Percentiles rank a stretch among this genome's conserved stretches.
phyloP scores from a whole-genome alignment of 2,797 vertebrate species.

The Gephyroberyx darwinii region DNA sequence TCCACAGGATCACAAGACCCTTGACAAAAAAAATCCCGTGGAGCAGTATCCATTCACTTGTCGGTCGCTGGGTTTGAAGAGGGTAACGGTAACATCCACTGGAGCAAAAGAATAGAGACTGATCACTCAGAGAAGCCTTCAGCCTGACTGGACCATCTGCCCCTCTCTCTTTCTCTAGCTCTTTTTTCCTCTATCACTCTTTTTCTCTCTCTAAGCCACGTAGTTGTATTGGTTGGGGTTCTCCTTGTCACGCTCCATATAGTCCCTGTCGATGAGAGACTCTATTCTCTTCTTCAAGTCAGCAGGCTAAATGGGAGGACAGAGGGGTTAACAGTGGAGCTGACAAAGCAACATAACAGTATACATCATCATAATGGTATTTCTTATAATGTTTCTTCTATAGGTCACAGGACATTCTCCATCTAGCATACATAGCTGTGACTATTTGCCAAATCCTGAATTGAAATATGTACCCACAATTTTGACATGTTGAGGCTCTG shows the following conservation, averaged over 20 bases:
- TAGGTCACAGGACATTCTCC: too few relatives aligned
- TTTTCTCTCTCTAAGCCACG: constrained; percentile 88
- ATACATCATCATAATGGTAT: too few relatives aligned
- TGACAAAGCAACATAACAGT: neutral
- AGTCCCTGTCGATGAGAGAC: constrained; percentile 99
- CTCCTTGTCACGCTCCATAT: constrained; percentile 99
- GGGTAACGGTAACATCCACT: constrained; percentile 88
- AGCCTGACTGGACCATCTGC: constrained; percentile 74
- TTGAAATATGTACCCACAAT: too few relatives aligned
- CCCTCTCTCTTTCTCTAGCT: constrained; percentile 38
- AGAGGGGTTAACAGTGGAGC: constrained; percentile 25
- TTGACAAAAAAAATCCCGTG: constrained; percentile 84
- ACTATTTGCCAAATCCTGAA: too few relatives aligned
- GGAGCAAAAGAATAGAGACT: constrained; percentile 86
- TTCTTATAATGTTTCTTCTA: too few relatives aligned
- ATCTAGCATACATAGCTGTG: too few relatives aligned
- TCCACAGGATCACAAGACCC: constrained; percentile 89
- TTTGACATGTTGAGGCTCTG: too few relatives aligned
- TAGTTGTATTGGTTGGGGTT: constrained; percentile 99
- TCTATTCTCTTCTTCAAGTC: constrained; percentile 99
- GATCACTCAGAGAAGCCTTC: constrained; percentile 84
- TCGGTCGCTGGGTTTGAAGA: constrained; percentile 87
- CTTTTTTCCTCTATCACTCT: constrained; percentile 35
- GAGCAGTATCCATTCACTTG: constrained; percentile 90
- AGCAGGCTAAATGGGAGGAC: constrained; percentile 86